phyloP scores from a whole-genome alignment of 2,888 invertebrate species.

The Folsomia candida region DNA sequence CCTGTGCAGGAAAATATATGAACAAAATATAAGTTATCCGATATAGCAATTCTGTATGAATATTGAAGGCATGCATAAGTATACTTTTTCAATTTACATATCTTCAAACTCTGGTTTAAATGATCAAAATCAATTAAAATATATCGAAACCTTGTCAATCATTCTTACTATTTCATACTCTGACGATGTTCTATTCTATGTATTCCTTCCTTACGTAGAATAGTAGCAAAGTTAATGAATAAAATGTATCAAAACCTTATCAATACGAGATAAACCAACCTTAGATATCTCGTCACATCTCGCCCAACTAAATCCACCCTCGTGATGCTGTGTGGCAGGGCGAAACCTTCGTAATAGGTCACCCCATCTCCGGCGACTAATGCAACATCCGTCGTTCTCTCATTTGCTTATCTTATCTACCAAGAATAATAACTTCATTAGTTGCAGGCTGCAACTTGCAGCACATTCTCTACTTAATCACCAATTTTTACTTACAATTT shows the following conservation, averaged over 20 bases:
- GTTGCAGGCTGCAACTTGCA: background rate
- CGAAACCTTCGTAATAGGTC: slow-evolving; percentile 98
- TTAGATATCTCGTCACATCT: slow-evolving; percentile 90
- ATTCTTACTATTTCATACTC: slow-evolving; percentile 96
- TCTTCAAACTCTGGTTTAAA: no score
- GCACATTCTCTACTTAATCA: slow-evolving; percentile 11
- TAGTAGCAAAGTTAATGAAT: slow-evolving; percentile 79
- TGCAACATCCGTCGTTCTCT: slow-evolving; percentile 97
- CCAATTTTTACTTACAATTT: slow-evolving; percentile 75
- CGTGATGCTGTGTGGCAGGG: slow-evolving; percentile 97
- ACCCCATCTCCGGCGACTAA: slow-evolving; percentile 98
- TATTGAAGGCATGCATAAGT: no score
- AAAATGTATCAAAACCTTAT: no score
- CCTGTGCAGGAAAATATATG: no score
- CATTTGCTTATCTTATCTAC: slow-evolving; percentile 90
- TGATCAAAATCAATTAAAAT: no score
- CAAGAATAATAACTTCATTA: slow-evolving; percentile 4
- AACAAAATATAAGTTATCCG: no score
- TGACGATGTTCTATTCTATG: slow-evolving; percentile 94
- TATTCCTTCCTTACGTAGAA: slow-evolving; percentile 96
- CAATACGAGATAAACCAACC: no score
- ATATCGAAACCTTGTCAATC: no score
- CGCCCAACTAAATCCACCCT: slow-evolving; percentile 95
- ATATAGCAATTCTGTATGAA: no score
- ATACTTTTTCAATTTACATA: no score